Base-by-base conservation (phyloP, 2,113 vertebrate genomes). In the Felis catus region DNA sequence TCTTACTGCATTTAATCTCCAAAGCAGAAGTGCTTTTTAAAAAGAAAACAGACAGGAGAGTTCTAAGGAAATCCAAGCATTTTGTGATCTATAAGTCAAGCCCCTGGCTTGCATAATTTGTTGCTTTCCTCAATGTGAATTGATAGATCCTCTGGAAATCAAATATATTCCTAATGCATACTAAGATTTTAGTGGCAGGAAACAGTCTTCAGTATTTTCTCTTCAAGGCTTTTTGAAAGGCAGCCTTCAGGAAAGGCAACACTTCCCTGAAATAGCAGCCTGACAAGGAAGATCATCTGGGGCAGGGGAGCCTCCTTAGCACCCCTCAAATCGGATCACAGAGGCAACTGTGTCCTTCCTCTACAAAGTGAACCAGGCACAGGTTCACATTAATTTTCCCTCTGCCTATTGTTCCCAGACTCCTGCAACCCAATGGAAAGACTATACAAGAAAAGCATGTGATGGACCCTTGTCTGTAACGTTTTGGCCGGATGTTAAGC, bases 401-500 rank as follows among this genome's bases (percentile, higher is more conserved):
- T 88, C 29, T 89, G 79, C 4, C n/a, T 97, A 23, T 81, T 93
- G 21, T 86, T 96, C 61, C 23, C 93, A 96, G 93, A 95, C 25
- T 61, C 29, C 92, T 8, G 41, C 27, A 88, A 90, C 23, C 41
- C 74, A 94, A 33, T 95, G 93, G 65, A 97, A 96, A 97, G 84
- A 81, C 70, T 79, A 66, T 95, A 88, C 78, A 97, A 82, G 53
- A 91, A 88, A 97, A 97, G 31, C 51, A 71, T 94, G 58, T 94
- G 84, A 89, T 74, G 95, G 41, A 95, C 41, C 41, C 76, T 96
- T 97, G 36, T 51, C 79, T 94, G 73, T 76, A 95, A 95, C 61
- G 95, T 94, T 97, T 94, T 95, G 94, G 79, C 91, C 68, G 29
- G 29, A 88, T 97, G 65, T 51, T 96, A 71, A 90, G 39, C 76